Evolutionary conservation across 2,797 vertebrate species (phyloP).

Genomic region (Pipistrellus kuhlii): DNA sequence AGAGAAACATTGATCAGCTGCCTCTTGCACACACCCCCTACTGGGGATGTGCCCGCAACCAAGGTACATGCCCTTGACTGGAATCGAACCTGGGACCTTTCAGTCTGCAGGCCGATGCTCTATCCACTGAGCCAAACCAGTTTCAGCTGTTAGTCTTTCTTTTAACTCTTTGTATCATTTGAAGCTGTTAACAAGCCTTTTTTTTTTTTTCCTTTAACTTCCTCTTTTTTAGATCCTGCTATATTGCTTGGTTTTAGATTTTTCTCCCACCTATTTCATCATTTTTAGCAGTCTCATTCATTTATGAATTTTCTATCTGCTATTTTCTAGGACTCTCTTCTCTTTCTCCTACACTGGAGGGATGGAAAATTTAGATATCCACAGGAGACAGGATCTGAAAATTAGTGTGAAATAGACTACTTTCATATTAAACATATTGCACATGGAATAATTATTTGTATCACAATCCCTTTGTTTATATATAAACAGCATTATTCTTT

Average conservation of each 20-base stretch:
- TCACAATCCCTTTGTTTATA: conserved; percentile 5
- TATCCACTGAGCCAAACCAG: no score
- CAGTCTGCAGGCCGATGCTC: no score
- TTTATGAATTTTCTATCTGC: conserved; percentile 7
- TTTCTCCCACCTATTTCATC: conserved; percentile 9
- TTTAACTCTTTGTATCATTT: conserved; percentile 42
- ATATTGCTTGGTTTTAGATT: conserved; percentile 47
- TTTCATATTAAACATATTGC: conserved; percentile 12
- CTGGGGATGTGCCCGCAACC: no score
- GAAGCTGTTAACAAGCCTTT: not conserved
- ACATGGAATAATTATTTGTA: not conserved
- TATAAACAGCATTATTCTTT: conserved; percentile 15
- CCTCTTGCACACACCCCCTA: no score
- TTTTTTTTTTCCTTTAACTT: not conserved
- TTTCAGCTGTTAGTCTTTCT: not conserved
- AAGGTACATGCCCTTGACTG: no score
- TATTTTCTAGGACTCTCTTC: not conserved
- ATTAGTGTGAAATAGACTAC: not conserved
- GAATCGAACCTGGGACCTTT: no score
- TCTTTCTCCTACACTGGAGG: not conserved
- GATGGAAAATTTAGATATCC: conserved; percentile 27
- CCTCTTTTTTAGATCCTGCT: conserved; percentile 4
- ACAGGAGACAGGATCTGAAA: not conserved
- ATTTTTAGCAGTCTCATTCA: not conserved
- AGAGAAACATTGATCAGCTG: no score